phyloP scores from a whole-genome alignment of 2,113 vertebrate genomes.

The Triplophysa rosa region DNA sequence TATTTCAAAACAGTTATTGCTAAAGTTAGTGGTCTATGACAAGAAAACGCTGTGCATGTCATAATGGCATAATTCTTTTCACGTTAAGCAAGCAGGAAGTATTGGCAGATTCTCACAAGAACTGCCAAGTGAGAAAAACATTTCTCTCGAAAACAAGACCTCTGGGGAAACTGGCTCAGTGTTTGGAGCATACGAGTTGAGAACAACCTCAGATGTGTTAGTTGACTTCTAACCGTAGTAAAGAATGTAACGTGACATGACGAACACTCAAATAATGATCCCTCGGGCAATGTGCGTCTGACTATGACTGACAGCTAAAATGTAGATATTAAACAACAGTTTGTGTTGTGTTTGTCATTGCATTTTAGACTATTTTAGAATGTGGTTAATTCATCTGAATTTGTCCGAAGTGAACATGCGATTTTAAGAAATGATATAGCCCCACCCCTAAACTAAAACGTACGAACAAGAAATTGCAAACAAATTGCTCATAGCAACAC shows the following conservation, averaged over 20 bases:
- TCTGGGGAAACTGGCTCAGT: background rate
- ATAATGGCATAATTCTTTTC: background rate
- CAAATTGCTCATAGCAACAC: too few species aligned
- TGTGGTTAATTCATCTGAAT: background rate
- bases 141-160: background rate
- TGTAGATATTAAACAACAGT: background rate
- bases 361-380: background rate
- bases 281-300: background rate
- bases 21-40: background rate
- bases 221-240: background rate
- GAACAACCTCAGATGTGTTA: too few species aligned
- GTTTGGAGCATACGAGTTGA: background rate
- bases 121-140: background rate
- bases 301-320: background rate
- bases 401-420: too few species aligned
- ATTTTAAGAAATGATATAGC: too few species aligned
- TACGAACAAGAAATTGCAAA: too few species aligned
- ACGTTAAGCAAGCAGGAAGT: background rate
- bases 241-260: background rate
- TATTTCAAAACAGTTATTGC: background rate
- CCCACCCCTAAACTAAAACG: too few species aligned
- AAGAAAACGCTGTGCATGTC: background rate
- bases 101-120: background rate
- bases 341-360: background rate
- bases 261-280: background rate